Conservation (phyloP, 37 sponge, comb jelly and placozoan genomes). For the Cliona cf. orientalis region DNA sequence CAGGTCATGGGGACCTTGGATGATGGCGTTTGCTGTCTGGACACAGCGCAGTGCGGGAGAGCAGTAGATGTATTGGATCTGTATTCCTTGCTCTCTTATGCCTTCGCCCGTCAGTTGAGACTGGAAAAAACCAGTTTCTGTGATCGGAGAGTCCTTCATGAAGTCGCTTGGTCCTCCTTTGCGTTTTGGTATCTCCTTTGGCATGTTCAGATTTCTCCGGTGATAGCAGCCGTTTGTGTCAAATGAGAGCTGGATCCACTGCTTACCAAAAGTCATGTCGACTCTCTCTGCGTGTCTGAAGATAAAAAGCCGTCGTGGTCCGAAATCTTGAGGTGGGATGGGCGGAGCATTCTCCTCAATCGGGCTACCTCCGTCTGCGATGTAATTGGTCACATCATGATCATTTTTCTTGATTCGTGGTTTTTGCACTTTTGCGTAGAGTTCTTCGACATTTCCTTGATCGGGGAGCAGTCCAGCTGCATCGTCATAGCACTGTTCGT, state of each 20-base stretch:
- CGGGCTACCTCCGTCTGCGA: neutral
- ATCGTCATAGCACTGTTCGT: constrained; percentile 44
- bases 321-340: constrained; percentile 42
- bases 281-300: constrained; percentile 91
- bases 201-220: constrained; percentile 94
- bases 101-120: constrained; percentile 86
- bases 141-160: constrained; percentile 86
- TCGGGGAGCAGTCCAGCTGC: constrained; percentile 61
- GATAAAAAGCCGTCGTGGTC: constrained; percentile 85
- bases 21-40: constrained; percentile 87
- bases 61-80: constrained; percentile 69
- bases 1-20: constrained; percentile 75
- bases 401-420: constrained; percentile 6
- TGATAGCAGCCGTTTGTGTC: constrained; percentile 82
- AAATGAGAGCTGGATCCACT: constrained; percentile 89
- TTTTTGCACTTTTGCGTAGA: constrained; percentile 73
- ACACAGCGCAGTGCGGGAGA: constrained; percentile 93
- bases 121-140: constrained; percentile 83
- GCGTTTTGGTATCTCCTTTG: constrained; percentile 77
- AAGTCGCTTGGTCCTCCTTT: constrained; percentile 75
- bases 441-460: constrained; percentile 49
- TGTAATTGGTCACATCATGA: neutral
- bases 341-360: constrained; percentile 36
- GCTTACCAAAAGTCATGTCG: constrained; percentile 92
- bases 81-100: constrained; percentile 82